These are phyloP conservation scores for Tipula lateralis DNA, from an alignment of 2,888 invertebrate genomes.

Conservation along the genomic window DNA sequence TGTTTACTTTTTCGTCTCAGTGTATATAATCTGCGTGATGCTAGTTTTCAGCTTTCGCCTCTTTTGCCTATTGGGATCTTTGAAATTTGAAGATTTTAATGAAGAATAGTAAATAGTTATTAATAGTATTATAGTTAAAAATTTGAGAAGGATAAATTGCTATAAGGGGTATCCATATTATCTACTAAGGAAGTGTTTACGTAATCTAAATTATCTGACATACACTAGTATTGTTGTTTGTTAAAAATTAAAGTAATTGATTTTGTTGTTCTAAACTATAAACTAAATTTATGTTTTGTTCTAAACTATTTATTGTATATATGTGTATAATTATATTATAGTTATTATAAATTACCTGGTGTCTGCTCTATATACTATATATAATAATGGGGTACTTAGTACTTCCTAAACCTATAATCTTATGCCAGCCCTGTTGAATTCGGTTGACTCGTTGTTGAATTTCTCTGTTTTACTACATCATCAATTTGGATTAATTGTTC, in stretches of 20 bases:
- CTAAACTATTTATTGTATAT: not conserved
- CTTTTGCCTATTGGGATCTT: too few relatives aligned
- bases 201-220: not conserved
- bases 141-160: not conserved
- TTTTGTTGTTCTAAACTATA: not conserved
- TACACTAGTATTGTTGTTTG: not conserved
- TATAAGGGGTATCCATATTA: not conserved
- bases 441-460: conserved; percentile 35
- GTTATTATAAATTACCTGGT: conserved; percentile 12
- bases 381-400: not conserved
- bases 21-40: too few relatives aligned
- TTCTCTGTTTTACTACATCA: conserved; percentile 51
- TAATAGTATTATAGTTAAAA: not conserved
- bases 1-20: too few relatives aligned
- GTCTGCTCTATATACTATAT: not conserved
- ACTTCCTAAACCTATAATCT: conserved; percentile 1
- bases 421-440: not conserved
- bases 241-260: not conserved
- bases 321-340: not conserved
- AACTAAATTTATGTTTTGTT: not conserved
- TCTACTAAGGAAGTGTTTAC: not conserved
- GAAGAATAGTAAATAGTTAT: too few relatives aligned
- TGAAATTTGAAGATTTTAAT: too few relatives aligned
- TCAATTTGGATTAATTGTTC: conserved; percentile 74
- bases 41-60: too few relatives aligned